Evolutionary conservation across 53 echinoderm and acorn worm genomes (phyloP), one percentile per base, ranked within the genome.

Genomic region (Actinopyga echinites): DNA sequence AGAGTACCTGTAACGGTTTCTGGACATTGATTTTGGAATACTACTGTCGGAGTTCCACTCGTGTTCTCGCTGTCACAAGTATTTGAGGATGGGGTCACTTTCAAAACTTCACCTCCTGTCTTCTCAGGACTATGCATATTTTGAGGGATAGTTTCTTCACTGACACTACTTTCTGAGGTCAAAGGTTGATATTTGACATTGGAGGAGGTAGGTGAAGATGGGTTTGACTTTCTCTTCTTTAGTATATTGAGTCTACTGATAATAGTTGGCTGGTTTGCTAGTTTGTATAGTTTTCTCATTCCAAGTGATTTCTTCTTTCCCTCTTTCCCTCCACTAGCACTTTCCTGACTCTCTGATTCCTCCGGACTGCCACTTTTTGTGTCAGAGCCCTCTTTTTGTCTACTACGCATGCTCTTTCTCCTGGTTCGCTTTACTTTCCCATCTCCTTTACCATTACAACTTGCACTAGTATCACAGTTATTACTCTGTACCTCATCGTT

Each of bases 291-390:
- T 59, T 91, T 85, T n/a, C 92, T 88, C 20, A 99, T 30, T 26
- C 93, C 93, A 61, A 93, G 89, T 5, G 92, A 79, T 63, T 95
- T 99, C 59, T 99, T 99, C 90, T 90, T 93, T 22, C 68, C 68
- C 44, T 75, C 61, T 21, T 68, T 82, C 22, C 83, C 58, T 24
- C 54, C 65, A 22, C 84, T 3, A 15, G 17, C 49, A 49, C 49
- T 49, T 17, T 49, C 49, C 3, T 49, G 49, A 17, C 49, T 49
- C 49, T 49, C 49, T 17, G 15, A 8, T 49, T 13, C 49, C 49
- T 49, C 17, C 2, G 13, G 2, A 49, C 7, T 4, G 34, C 69
- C 10, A 6, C 33, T 56, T 79, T 57, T 12, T 3, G n/a, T 17
- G 1, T 43, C 11, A 52, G 12, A 5, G 21, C 32, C 8, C 55